Evolutionary conservation across 2,797 vertebrate species (phyloP).

Genomic region (Mastacembelus armatus): DNA sequence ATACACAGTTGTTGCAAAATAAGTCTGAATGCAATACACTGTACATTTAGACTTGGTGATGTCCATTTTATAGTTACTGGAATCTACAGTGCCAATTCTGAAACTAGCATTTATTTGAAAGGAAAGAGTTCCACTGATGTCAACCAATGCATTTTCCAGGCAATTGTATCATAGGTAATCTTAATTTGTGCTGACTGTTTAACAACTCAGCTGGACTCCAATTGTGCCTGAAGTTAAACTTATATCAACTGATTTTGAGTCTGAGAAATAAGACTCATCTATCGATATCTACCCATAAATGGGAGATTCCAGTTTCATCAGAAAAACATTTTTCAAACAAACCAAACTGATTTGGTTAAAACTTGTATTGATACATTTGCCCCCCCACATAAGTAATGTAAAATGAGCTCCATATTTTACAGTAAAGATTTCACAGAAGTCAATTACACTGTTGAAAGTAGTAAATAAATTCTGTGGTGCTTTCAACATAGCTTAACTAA

Average conservation of each 20-base stretch:
- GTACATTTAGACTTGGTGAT: constrained; percentile 19
- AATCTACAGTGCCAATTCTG: constrained; percentile 29
- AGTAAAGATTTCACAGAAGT: too few species aligned
- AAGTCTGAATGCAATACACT: constrained; percentile 12
- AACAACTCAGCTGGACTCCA: constrained; percentile 30
- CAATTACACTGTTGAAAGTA: too few species aligned
- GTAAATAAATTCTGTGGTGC: too few species aligned
- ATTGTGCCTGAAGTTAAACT: constrained; percentile 25
- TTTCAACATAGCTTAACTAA: too few species aligned
- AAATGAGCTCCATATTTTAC: too few species aligned
- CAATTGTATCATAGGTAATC: too few species aligned
- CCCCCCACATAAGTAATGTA: not conserved
- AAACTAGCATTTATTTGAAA: constrained; percentile 22
- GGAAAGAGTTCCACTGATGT: constrained; percentile 37
- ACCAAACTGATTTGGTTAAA: not conserved
- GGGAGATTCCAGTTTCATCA: not conserved
- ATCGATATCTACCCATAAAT: not conserved
- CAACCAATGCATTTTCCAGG: constrained; percentile 14
- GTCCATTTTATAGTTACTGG: constrained; percentile 28
- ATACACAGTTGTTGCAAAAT: not conserved
- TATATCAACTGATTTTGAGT: constrained; percentile 18
- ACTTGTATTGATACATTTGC: constrained; percentile 4
- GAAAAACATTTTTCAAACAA: constrained; percentile 4
- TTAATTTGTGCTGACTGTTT: constrained; percentile 29
- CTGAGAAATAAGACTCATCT: constrained; percentile 18